Base-by-base conservation (phyloP, 2,888 invertebrate species). In the Drosophila picticornis region DNA sequence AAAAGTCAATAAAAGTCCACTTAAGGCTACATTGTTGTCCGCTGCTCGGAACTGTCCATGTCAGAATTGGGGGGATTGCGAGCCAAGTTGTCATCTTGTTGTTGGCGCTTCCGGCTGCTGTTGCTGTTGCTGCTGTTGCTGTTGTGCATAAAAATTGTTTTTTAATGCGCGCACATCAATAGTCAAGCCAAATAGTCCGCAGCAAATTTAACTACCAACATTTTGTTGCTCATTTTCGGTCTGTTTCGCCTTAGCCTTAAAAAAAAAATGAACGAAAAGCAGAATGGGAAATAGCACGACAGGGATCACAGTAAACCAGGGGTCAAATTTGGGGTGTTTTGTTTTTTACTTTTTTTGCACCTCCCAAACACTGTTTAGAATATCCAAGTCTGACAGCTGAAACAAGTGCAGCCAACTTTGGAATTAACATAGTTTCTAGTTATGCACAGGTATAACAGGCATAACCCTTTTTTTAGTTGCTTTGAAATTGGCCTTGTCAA, bases 1-100 rank as follows among this genome's bases (percentile, higher is more conserved):
- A 88, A 88, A 87, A 87, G 87, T 87, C 87, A 87, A 87, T 87
- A 87, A 87, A 87, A 87, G 87, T 88, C 87, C 90, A 87, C 87
- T 87, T 87, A 87, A 90, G 87, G 86, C 88, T 84, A 87, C 85
- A 89, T 85, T 85, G 85, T 85, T 87, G 90, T 80, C 68, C 78
- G 72, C 61, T 65, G 65, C 29, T 59, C 70, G 61, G 59, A 67
- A 71, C 72, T 71, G 68, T 68, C 71, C 78, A 65, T 63, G 57
- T 62, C 55, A 13, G 22, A 31, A 52, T 53, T 65, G 38, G 40
- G 48, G 22, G 11, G 22, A 7, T 29, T 57, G 25, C 27, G 25
- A 25, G 27, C 27, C 62, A 75, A 77, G 61, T 65, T 76, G 77
- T 72, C 56, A 40, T 57, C 57, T 29, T 40, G 43, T 50, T 64